These are phyloP conservation scores for Argyra leucocephala DNA, from an alignment of 2,888 invertebrate species.

Conservation along the genomic window DNA sequence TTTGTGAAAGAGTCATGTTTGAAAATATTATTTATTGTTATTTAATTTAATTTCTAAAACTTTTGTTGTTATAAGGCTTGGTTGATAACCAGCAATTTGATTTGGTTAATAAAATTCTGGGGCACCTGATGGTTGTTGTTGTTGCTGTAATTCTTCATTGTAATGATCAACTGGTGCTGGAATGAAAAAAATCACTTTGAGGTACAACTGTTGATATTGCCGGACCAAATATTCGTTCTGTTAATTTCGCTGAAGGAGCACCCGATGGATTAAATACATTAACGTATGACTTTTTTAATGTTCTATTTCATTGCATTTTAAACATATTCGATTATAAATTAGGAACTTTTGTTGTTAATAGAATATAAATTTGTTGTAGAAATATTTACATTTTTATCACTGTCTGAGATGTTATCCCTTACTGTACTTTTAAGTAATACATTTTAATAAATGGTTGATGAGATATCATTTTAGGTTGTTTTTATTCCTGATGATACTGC, in stretches of 20 bases:
- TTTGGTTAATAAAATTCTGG: too few relatives aligned
- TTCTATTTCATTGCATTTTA: slow-evolving; percentile 67
- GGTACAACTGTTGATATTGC: slow-evolving; percentile 40
- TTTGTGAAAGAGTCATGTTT: too few relatives aligned
- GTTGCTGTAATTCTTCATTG: too few relatives aligned
- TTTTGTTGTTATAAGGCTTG: too few relatives aligned
- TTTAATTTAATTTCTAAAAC: too few relatives aligned
- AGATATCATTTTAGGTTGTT: too few relatives aligned
- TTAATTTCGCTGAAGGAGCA: slow-evolving; percentile 35
- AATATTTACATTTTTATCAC: slow-evolving; percentile 21
- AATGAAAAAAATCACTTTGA: slow-evolving; percentile 39
- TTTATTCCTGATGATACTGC: slow-evolving; percentile 17
- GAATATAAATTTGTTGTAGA: slow-evolving; percentile 19
- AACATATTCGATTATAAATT: slow-evolving; percentile 58
- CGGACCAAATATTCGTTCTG: slow-evolving; percentile 40
- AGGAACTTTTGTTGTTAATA: slow-evolving; percentile 31
- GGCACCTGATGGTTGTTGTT: too few relatives aligned
- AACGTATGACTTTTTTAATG: slow-evolving; percentile 76
- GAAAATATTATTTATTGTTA: too few relatives aligned
- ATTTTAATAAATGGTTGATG: slow-evolving; percentile 12
- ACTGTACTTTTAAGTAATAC: slow-evolving; percentile 13
- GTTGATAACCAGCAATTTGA: slow-evolving; percentile 27
- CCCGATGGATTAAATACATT: slow-evolving; percentile 77
- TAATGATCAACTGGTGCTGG: slow-evolving; percentile 29
- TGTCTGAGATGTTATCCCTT: slow-evolving; percentile 12